A percentile compares a stretch with the other conserved stretches of the same genome.
Evolutionary conservation across 2,797 vertebrate species (phyloP).

Genomic region (Platyrinchus mystaceus): DNA sequence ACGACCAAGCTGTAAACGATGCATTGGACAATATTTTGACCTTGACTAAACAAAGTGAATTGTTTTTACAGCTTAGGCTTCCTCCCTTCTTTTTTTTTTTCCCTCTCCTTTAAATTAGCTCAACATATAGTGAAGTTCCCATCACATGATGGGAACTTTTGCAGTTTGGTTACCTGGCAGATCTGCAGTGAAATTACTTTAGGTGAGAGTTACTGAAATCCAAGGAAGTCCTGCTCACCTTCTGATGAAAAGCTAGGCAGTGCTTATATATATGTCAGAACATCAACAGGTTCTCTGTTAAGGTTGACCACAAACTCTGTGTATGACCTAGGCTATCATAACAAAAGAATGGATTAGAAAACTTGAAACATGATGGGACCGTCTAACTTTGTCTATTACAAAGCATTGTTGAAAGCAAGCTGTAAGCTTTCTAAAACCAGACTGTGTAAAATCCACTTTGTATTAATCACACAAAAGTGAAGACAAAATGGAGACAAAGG

Average conservation of each 20-base stretch:
- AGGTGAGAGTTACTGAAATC: background rate
- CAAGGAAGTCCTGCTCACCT: background rate
- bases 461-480: no score
- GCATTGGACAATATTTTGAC: background rate
- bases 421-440: no score
- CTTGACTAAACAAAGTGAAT: background rate
- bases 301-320: background rate
- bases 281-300: background rate
- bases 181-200: background rate
- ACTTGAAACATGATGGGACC: background rate
- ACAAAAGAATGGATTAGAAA: background rate
- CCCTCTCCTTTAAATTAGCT: background rate
- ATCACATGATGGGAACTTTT: background rate
- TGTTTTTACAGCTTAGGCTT: background rate
- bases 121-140: background rate
- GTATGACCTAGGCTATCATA: background rate
- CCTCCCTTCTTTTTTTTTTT: fast-evolving
- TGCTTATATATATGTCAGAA: background rate
- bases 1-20: background rate
- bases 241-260: background rate
- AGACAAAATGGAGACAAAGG: no score
- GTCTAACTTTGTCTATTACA: background rate
- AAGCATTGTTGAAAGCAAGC: no score
- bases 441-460: no score
- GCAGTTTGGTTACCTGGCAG: fast-evolving